phyloP scores from a whole-genome alignment of 92 coral and sea anemone species.

The Phenganax marumi region DNA sequence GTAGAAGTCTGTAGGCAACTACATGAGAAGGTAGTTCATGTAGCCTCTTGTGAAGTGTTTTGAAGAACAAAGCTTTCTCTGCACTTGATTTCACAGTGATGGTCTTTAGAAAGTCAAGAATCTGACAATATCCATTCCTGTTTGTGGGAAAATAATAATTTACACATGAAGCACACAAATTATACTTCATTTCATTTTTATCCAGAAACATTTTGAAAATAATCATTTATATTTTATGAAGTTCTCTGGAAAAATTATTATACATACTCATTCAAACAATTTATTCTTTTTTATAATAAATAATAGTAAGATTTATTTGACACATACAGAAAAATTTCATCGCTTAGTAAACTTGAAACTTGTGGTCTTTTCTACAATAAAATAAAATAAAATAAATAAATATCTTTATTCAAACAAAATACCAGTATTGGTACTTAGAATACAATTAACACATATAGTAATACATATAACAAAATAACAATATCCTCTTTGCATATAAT shows the following conservation, averaged over 20 bases:
- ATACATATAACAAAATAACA: too few species aligned
- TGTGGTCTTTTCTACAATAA: slow-evolving; percentile 80
- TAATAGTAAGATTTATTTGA: background rate
- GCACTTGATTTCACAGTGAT: slow-evolving; percentile 82
- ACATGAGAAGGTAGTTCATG: slow-evolving; percentile 70
- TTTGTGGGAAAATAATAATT: background rate
- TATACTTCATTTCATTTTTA: background rate
- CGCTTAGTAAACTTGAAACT: slow-evolving; percentile 59
- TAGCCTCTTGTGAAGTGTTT: slow-evolving; percentile 74
- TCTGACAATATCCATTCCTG: slow-evolving; percentile 75
- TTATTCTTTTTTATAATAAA: background rate
- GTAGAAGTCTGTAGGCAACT: slow-evolving; percentile 83
- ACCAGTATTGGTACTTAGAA: too few species aligned
- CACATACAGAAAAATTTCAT: slow-evolving; percentile 84
- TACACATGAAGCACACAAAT: background rate
- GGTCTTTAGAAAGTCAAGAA: slow-evolving; percentile 74
- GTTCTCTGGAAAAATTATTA: too few species aligned
- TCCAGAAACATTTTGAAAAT: too few species aligned
- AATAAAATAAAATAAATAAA: background rate
- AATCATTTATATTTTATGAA: too few species aligned
- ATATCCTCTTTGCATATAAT: too few species aligned
- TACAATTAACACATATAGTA: too few species aligned
- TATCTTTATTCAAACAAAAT: too few species aligned
- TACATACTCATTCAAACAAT: too few species aligned
- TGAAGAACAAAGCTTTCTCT: slow-evolving; percentile 85